Evolutionary conservation across 2,888 invertebrate species (phyloP), one percentile per base, ranked within the genome.

Genomic region (Perithous albicinctus): DNA sequence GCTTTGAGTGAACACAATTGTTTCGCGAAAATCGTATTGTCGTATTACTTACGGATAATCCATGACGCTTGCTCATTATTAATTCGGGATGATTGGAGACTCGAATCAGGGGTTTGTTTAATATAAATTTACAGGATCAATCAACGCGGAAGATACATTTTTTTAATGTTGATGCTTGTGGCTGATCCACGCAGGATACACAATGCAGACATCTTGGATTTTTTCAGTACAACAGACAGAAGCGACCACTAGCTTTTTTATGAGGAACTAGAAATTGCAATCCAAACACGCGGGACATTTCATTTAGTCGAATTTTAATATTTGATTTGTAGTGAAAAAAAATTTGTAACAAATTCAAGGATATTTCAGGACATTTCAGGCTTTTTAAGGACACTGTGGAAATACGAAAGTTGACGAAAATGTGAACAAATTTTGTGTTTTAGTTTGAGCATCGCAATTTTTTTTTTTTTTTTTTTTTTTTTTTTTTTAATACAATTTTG

Each of bases 61-160:
- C 89, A 86, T 88, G 88, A 56, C 87, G 85, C 77, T 89, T 89
- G 63, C 85, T 86, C 89, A 89, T 84, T 4, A n/a, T 63, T 41
- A 35, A 38, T 12, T 4, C 38, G 12, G 20, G 8, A 20, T 23
- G 23, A 12, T 15, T 35, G 10, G 18, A 29, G 35, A 8, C 18
- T 15, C 8, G 15, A 23, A 15, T 32, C 35, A 15, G 32, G 7
- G 7, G 18, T 1, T 59, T 32, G 10, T 32, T 29, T 56, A n/a
- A 59, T 8, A 35, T 18, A 20, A n/a, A 15, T 56, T 35, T 15
- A 32, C 29, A 8, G 10, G 8, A 35, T 6, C 23, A 10, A 26
- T 10, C 7, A 54, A 56, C n/a, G 7, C 29, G 26, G 6, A 29
- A n/a, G 12, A n/a, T n/a, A n/a, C 29, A 29, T 54, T 26, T 4